Evolutionary conservation across 2,797 vertebrate species (phyloP), one percentile per base, ranked within the genome.

Genomic region (Scolopax bukidnonensis): DNA sequence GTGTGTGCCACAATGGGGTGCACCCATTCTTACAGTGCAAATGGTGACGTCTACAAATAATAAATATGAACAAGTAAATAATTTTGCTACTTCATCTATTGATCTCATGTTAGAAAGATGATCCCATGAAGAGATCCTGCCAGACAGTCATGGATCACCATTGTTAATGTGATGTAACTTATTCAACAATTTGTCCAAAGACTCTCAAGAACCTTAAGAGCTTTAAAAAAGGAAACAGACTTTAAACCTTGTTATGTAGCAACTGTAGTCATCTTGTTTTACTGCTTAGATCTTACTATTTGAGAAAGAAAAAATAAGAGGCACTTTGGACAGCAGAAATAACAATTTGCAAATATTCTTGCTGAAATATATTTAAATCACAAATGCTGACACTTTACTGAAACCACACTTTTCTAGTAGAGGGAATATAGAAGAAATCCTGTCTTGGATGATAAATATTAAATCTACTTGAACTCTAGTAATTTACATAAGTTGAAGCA

Each of bases 401-500:
- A 96, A 95, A 94, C 69, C 32, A 10, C 78, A 78, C 51, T 91
- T 92, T 91, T 95, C 80, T 84, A 85, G 50, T 59, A 92, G 54
- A 84, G 30, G n/a, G 47, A 95, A 89, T 32, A 36, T 41, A 90
- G 75, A 83, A 80, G 51, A 92, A 94, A 93, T 96, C 77, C 84
- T 90, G 91, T 85, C 95, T 92, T 67, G 33, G 70, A 93, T 86
- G 85, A 96, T 95, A 95, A 97, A 97, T 89, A 95, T 96, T 84
- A 93, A 92, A 86, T 67, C 76, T 95, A 89, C 96, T 90, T 96
- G 79, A 95, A 96, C 79, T 89, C 83, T 57, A 68, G 30, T 45
- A 84, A 97, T 96, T 97, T 96, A 77, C 93, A 85, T 95, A 95
- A 96, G 67, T 95, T 70, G 91, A 96, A 97, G 94, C 70, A 93